These are phyloP conservation scores for Gorsachius magnificus DNA, from an alignment of 2,797 vertebrate genomes.

Conservation along the genomic window DNA sequence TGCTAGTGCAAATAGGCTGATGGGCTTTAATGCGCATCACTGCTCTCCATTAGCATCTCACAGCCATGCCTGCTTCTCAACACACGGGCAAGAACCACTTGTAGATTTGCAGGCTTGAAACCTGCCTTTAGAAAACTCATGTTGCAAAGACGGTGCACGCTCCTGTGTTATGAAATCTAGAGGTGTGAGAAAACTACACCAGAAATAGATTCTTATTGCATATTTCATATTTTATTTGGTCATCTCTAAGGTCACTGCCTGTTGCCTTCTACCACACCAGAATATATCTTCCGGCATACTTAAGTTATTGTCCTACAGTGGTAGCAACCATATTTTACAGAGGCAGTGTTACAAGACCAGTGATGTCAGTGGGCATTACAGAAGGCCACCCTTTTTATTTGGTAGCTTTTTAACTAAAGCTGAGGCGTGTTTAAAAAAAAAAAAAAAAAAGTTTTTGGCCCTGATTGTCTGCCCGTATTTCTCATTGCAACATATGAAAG, in stretches of 20 bases:
- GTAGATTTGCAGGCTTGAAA: background rate
- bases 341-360: background rate
- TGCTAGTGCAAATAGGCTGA: background rate
- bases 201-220: background rate
- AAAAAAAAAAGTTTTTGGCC: background rate
- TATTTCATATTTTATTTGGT: background rate
- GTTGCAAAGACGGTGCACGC: accelerated
- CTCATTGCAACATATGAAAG: background rate
- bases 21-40: accelerated
- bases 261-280: background rate
- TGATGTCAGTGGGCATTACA: conserved; percentile 20
- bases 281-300: background rate
- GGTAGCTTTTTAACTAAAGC: background rate
- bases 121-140: background rate
- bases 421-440: background rate
- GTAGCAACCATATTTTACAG: background rate
- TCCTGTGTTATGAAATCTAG: background rate
- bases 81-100: background rate
- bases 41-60: background rate
- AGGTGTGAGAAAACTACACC: background rate
- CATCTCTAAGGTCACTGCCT: background rate
- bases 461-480: background rate
- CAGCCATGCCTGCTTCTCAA: background rate
- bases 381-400: background rate
- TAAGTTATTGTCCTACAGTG: background rate